Evolutionary conservation across 1,140 invertebrate species (phyloP).

Genomic region (Drosophila trapezifrons): DNA sequence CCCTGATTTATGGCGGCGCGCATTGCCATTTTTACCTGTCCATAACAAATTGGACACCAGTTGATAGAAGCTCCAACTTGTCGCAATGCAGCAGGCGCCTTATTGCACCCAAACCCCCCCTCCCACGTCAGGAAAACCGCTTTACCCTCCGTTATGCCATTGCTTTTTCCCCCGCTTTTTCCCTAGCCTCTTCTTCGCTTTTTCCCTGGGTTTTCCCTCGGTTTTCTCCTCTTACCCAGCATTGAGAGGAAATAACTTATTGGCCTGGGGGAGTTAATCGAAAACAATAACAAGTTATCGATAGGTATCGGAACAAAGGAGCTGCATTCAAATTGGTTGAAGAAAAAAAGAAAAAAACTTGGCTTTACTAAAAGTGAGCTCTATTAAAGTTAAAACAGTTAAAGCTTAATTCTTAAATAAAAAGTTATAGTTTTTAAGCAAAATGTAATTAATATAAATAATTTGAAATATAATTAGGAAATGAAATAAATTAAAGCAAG

Average conservation of each 20-base stretch:
- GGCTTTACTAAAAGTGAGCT: not conserved
- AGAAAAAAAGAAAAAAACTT: not conserved
- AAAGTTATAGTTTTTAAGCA: not conserved
- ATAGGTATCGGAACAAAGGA: constrained; percentile 10
- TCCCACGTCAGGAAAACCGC: constrained; percentile 6
- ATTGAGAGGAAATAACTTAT: constrained; percentile 5
- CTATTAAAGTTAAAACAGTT: not conserved
- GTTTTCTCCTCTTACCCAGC: not conserved
- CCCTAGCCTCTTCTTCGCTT: not conserved
- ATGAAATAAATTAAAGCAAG: too few relatives aligned
- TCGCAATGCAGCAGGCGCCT: constrained; percentile 70
- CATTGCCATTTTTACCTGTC: constrained; percentile 77
- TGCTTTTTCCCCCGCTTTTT: not conserved
- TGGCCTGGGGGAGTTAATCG: constrained; percentile 20
- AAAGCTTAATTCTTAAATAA: not conserved
- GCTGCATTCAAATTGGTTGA: not conserved
- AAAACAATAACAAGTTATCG: constrained; percentile 29
- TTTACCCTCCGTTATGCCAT: not conserved
- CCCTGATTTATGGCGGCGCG: constrained; percentile 71
- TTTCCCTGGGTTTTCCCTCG: not conserved
- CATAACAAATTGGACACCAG: constrained; percentile 81
- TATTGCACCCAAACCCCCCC: not conserved
- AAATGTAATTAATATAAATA: fast-evolving
- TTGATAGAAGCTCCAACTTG: constrained; percentile 74
- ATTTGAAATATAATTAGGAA: too few relatives aligned